Evolutionary conservation across 2,113 vertebrate species (phyloP), one percentile per base, ranked within the genome.

Genomic region (Corvus cornix): DNA sequence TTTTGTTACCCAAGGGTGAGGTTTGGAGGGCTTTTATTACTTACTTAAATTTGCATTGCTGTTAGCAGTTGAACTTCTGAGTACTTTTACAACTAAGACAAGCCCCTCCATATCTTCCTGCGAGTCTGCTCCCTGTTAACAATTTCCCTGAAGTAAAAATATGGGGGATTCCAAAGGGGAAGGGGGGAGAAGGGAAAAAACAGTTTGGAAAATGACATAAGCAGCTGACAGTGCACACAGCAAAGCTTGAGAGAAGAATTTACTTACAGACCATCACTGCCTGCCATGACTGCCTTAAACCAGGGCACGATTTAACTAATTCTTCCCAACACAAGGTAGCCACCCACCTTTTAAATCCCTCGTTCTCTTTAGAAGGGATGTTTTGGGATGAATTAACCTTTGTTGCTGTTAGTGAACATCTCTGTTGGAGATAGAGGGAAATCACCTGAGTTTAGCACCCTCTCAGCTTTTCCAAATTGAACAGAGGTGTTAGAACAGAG

Each of bases 141-240:
- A 20, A 31, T 37, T 68, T 69, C 24, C 46, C 52, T 3, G 3
- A 84, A 83, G 55, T 27, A 35, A 90, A 93, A 87, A n/a, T 6
- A 27, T 8, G 6, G 6, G 9, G 21, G 10, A 22, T 56, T 76
- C 21, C 13, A 18, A 43, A 24, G 13, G 3, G 5, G 11, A n/a
- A 56, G 13, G 2, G 3, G 2, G 10, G 9, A 16, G 14, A 13
- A 37, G 2, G 2, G 2, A 39, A 35, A 43, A 44, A 35, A 11
- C 7, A 11, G 2, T n/a, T 80, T 52, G 28, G n/a, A 51, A 74
- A 82, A 52, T 13, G 23, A 4, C 17, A 21, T 5, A 84, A 72
- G 14, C 2, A 68, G 37, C 13, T 44, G 33, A 23, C 16, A 67
- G 28, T 8, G 37, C 28, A 26, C 21, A 9, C 8, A 75, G 58